These are phyloP conservation scores for Buphagus erythrorhynchus DNA, from an alignment of 2,797 vertebrate genomes.

Conservation along the genomic window DNA sequence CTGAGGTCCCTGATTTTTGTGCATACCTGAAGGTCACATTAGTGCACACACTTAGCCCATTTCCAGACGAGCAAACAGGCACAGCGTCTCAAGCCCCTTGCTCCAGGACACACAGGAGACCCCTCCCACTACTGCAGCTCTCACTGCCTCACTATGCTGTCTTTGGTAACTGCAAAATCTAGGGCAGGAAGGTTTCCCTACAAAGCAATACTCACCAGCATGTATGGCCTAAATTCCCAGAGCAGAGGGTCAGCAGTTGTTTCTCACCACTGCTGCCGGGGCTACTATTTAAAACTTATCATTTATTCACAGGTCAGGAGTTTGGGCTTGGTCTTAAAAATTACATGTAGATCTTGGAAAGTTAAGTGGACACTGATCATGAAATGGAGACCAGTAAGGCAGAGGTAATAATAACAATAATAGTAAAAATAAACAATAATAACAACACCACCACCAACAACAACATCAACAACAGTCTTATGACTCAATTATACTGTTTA, in stretches of 20 bases:
- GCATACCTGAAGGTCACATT: neutral
- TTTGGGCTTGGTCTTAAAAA: neutral
- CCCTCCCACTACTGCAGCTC: neutral
- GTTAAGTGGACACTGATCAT: neutral
- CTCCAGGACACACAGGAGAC: neutral
- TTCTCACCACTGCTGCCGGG: neutral
- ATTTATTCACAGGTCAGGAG: neutral
- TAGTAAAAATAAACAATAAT: neutral
- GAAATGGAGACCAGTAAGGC: neutral
- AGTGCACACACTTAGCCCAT: neutral
- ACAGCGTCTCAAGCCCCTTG: neutral
- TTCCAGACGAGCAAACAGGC: neutral
- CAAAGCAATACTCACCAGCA: neutral
- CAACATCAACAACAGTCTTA: neutral
- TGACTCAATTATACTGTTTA: neutral
- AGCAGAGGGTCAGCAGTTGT: neutral
- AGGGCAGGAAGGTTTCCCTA: neutral
- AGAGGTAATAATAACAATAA: neutral
- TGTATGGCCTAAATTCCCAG: neutral
- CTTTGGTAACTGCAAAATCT: neutral
- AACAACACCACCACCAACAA: neutral
- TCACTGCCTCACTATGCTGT: rapidly evolving
- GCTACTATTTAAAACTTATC: neutral
- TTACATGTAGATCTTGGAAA: neutral
- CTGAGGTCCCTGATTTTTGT: rapidly evolving